phyloP scores from a whole-genome alignment of 2,797 vertebrate genomes.

The Platyrinchus mystaceus region DNA sequence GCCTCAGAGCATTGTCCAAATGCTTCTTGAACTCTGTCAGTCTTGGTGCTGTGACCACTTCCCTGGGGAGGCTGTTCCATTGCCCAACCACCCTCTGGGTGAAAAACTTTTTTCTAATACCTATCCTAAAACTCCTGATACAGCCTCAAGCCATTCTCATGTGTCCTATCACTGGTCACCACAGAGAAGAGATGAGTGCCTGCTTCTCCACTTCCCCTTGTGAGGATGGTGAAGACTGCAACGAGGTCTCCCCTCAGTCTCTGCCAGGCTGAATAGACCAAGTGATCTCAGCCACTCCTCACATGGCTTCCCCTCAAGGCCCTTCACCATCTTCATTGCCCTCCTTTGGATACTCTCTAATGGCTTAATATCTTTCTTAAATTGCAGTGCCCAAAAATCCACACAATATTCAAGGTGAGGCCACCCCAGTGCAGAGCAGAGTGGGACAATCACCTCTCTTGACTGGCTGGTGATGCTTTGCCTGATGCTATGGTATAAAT shows the following conservation, averaged over 20 bases:
- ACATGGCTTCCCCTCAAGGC: neutral
- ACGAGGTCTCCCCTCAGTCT: neutral
- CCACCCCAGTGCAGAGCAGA: neutral
- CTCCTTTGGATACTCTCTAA: neutral
- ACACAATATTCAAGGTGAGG: neutral
- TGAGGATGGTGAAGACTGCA: neutral
- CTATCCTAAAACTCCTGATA: neutral
- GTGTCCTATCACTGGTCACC: neutral
- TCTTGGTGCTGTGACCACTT: neutral
- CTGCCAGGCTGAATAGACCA: neutral
- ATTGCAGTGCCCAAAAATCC: neutral
- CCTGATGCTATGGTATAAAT: neutral
- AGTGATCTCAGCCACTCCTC: neutral
- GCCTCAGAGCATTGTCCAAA: neutral
- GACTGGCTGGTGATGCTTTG: neutral
- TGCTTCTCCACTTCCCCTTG: neutral
- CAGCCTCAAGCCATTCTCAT: neutral
- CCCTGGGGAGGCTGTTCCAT: neutral
- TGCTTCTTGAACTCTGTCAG: neutral
- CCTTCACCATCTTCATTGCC: neutral
- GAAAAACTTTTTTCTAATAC: neutral
- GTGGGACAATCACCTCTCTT: neutral
- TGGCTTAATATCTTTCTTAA: neutral
- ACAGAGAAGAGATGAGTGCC: neutral
- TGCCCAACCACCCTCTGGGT: neutral